These are phyloP conservation scores for Pantherophis vulpinus DNA, from an alignment of 2,797 vertebrate species.

Conservation along the genomic window DNA sequence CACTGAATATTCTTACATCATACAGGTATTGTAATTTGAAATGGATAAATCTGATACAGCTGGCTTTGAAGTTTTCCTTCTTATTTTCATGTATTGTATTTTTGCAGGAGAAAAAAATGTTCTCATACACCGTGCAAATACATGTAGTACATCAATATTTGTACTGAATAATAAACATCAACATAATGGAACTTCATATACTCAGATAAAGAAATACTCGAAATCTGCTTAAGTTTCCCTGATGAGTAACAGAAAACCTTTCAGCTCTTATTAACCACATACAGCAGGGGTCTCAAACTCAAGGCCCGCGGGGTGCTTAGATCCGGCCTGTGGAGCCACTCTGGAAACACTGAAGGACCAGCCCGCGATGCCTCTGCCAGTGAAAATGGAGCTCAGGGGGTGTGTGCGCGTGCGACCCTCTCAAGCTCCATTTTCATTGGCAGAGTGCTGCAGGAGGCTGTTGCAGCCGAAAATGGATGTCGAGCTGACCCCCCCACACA, in stretches of 20 bases:
- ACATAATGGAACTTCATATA: neutral
- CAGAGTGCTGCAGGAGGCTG: too few relatives aligned
- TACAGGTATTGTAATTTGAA: slow-evolving; percentile 79
- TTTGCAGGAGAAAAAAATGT: neutral
- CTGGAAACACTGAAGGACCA: too few relatives aligned
- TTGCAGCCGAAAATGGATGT: too few relatives aligned
- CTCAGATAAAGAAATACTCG: neutral
- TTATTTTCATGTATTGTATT: neutral
- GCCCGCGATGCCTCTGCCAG: too few relatives aligned
- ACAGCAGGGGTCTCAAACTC: too few relatives aligned
- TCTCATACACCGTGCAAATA: neutral
- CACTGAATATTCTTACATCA: slow-evolving; percentile 88
- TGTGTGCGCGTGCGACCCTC: too few relatives aligned
- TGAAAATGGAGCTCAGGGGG: too few relatives aligned
- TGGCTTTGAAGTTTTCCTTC: neutral
- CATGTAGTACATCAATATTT: slow-evolving; percentile 5
- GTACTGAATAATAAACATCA: neutral
- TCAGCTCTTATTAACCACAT: neutral
- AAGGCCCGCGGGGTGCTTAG: too few relatives aligned
- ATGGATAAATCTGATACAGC: neutral
- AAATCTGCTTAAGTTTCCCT: neutral
- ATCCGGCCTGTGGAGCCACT: too few relatives aligned
- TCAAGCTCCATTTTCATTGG: too few relatives aligned
- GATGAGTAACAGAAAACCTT: neutral
- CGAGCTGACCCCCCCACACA: too few relatives aligned